Base-by-base conservation (phyloP, 2,888 invertebrate species). In the Lypha dubia region DNA sequence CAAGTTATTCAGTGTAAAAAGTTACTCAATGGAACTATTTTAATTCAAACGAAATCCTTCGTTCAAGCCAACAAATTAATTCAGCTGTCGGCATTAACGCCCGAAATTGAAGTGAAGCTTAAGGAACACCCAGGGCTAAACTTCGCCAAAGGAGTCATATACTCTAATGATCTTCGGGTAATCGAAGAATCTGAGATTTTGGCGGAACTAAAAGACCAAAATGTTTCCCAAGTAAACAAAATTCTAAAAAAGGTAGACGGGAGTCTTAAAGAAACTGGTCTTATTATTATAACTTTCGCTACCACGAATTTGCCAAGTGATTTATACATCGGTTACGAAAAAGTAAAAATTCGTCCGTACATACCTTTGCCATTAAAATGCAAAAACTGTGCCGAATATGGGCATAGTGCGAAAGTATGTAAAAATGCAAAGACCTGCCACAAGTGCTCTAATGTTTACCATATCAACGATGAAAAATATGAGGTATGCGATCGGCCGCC, bases 271-370 rank as follows among this genome's bases (percentile, higher is more conserved):
- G 70, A 58, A 44, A 71, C 58, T 15, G 70, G n/a, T n/a, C n/a
- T n/a, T n/a, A n/a, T n/a, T n/a, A n/a, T n/a, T n/a, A n/a, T n/a
- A n/a, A n/a, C n/a, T 11, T 65, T 75, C 32, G 53, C 75, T 3
- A n/a, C 20, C 0, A 53, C 44, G 0, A 63, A 22, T 3, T 7
- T 62, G 8, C 62, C 62, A 49, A n/a, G 0, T 1, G 38, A 74
- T 13, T 3, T 75, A 28, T 13, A 1, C 1, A 56, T 75, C 17
- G 56, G 63, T 5, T 65, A 75, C 11, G 41, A 75, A 56, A 75
- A 65, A 41, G 35, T 77, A 1, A 63, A n/a, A 28, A 24, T 58
- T 11, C 60, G 83, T 1, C 65, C 80, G 15, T 81, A 73, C 32
- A 49, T 73, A 6, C 73, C 60, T 17, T 13, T 71, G 0, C 60